Evolutionary conservation across 2,888 invertebrate species (phyloP).

Genomic region (Pachymerium ferrugineum): DNA sequence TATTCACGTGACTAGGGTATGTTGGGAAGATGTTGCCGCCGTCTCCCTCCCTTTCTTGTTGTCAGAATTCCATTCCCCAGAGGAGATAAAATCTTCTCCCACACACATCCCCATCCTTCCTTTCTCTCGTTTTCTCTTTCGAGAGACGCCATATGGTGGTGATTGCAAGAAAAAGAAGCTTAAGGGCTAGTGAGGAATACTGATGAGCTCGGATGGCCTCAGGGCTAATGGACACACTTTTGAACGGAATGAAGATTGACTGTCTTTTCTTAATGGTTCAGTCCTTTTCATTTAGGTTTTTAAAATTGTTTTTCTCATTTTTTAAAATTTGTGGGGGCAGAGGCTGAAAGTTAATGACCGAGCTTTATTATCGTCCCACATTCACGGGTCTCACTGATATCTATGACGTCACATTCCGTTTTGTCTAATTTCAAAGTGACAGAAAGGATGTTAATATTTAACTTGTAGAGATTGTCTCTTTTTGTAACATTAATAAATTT

Average conservation of each 20-base stretch:
- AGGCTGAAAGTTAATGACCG: no score
- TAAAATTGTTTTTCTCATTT: not conserved
- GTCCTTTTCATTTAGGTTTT: not conserved
- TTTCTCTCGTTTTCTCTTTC: no score
- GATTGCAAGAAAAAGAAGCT: conserved; percentile 3
- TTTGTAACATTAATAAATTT: not conserved
- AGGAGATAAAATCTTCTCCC: not conserved
- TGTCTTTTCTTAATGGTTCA: not conserved
- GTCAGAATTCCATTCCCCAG: not conserved
- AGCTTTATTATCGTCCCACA: no score
- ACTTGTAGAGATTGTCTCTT: no score
- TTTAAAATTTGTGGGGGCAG: not conserved
- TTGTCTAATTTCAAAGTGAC: no score
- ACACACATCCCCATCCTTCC: no score
- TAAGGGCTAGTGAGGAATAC: not conserved
- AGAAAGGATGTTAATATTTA: no score
- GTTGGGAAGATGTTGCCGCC: not conserved
- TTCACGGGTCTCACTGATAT: no score
- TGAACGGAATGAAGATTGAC: not conserved
- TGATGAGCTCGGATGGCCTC: conserved; percentile 1
- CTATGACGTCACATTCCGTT: no score
- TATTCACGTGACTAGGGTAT: not conserved
- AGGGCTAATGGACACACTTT: conserved; percentile 20
- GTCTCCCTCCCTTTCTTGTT: not conserved
- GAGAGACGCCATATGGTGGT: conserved; percentile 22